Evolutionary conservation across 2,888 invertebrate genomes (phyloP), one percentile per base, ranked within the genome.

Genomic region (Perdita meconis): DNA sequence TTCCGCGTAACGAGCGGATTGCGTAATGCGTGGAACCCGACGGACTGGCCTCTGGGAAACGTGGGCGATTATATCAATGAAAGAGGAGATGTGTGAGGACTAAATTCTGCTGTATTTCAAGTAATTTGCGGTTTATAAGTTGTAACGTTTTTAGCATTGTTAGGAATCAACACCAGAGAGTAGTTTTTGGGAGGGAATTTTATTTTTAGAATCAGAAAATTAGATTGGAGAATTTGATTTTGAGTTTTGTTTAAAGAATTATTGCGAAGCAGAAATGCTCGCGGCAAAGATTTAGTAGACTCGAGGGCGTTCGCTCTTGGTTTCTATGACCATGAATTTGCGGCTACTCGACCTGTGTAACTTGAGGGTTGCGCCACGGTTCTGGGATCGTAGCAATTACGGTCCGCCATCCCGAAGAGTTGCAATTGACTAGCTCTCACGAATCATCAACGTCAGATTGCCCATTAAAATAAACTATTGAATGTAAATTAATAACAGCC

Each of bases 381-480:
- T 56, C 59, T n/a, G 24, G 38, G 42, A n/a, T 68, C 51, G 68
- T 51, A 19, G 71, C 71, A 59, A 71, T 71, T 71, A 71, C 68
- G 69, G 44, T 38, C 53, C 44, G 13, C 26, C 69, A 44, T 53
- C 44, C 60, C 44, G 36, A 16, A 72, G 36, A 53, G 36, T 50
- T 44, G 26, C 61, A 42, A 61, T 59, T 57, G 59, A 36, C 71
- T 68, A 26, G 26, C 12, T 40, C 57, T 59, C 42, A 36, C 57
- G 42, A 22, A 19, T 68, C 34, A 42, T 44, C 57, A 38, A 44
- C 40, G 40, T 73, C 72, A 55, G 55, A 68, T 53, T 26, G n/a
- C n/a, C n/a, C n/a, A n/a, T n/a, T n/a, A n/a, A n/a, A n/a, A n/a
- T n/a, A n/a, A n/a, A n/a, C n/a, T n/a, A n/a, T n/a, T n/a, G n/a